Evolutionary conservation across 2,888 invertebrate genomes (phyloP), one percentile per base, ranked within the genome.

Genomic region (Acleris laterana): DNA sequence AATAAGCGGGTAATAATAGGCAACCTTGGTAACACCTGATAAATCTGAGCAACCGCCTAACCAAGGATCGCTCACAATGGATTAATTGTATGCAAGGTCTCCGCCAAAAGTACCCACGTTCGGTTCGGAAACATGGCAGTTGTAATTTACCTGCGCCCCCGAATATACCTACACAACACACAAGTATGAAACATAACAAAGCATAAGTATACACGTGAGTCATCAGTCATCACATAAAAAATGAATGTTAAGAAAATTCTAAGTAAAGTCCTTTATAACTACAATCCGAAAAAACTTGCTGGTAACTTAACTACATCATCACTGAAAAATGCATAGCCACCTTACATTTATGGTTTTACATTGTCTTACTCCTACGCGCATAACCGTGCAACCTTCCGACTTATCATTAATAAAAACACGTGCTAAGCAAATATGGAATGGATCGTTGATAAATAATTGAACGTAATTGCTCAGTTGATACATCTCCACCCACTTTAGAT

Each of bases 101-200:
- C 70, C 78, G 70, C 81, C 82, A 81, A 81, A 85, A 84, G 80
- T 89, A 84, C 88, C 84, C 87, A 89, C 88, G 86, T 88, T 81
- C 76, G 74, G 81, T 50, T 87, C 79, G 75, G 70, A 74, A 72
- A 79, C 75, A 78, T 76, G 80, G 83, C 83, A 80, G 73, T 66
- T 79, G 83, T 79, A 83, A 85, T 85, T 84, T 82, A 79, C 81
- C 79, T 74, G 81, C 84, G 80, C 87, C 87, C 82, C 87, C 88
- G 73, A 77, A 73, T 67, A 68, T 71, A 69, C 73, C 53, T 71
- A 69, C 57, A 53, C 66, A 46, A 56, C 17, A 46, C 13, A 38
- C 6, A 46, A 32, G 56, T 62, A 71, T 72, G 73, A 71, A 72
- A 68, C 66, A 16, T 68, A 63, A 62, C 68, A 67, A 66, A 59